Conservation (phyloP, 1,140 invertebrate genomes). For the Aphidius ervi region DNA sequence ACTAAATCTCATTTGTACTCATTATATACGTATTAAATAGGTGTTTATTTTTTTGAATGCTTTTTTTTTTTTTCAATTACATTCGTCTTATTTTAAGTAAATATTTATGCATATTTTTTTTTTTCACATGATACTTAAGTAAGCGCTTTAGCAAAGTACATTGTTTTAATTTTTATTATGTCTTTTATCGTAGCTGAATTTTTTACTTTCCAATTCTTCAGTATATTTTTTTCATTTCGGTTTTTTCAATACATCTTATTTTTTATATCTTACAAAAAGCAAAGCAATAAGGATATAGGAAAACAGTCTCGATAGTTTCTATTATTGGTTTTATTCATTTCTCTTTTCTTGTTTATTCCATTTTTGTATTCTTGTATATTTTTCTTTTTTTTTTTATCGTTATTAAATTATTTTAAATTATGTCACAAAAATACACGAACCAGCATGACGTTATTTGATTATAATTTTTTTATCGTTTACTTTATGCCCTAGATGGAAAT, state of each 20-base stretch:
- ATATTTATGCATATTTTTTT: constrained; percentile 11
- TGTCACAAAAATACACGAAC: too few relatives aligned
- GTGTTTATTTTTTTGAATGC: constrained; percentile 1
- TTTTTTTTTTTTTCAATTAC: background rate
- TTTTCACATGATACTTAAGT: too few relatives aligned
- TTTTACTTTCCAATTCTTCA: background rate
- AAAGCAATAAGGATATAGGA: constrained; percentile 19
- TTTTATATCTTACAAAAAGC: constrained; percentile 18
- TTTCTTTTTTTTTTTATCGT: too few relatives aligned
- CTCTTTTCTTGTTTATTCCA: background rate
- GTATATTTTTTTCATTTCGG: background rate
- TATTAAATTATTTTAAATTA: too few relatives aligned
- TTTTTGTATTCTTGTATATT: background rate
- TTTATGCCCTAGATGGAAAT: too few relatives aligned
- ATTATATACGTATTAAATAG: constrained; percentile 27
- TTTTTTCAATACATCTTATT: background rate
- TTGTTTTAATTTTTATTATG: background rate
- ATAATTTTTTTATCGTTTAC: too few relatives aligned
- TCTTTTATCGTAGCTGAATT: background rate
- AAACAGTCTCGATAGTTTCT: constrained; percentile 23
- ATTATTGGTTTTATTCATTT: constrained; percentile 18
- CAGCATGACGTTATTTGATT: too few relatives aligned
- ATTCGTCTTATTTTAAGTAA: too few relatives aligned
- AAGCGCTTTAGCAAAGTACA: too few relatives aligned
- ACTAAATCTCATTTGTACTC: constrained; percentile 46